These are phyloP conservation scores for Drusus annulatus DNA, from an alignment of 1,140 invertebrate species.

Conservation along the genomic window DNA sequence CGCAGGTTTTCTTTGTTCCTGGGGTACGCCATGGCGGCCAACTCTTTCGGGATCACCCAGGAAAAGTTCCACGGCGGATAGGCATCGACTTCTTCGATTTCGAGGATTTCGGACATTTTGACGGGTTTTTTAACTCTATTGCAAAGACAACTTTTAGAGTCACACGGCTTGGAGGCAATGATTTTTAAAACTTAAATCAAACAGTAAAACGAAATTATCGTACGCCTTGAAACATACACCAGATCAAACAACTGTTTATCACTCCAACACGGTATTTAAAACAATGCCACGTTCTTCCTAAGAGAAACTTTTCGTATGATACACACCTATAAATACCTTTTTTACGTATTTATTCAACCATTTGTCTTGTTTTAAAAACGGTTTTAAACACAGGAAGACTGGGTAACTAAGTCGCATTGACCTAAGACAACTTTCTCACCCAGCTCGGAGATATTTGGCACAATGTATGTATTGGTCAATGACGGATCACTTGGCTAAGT, in stretches of 20 bases:
- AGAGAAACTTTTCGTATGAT: no score
- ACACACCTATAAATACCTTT: no score
- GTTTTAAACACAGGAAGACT: neutral
- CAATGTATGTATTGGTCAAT: neutral
- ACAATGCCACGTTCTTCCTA: no score
- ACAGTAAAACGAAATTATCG: no score
- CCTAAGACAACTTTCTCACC: neutral
- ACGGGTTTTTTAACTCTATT: no score
- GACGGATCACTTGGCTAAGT: neutral
- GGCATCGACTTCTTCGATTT: constrained; percentile 62
- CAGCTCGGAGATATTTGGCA: constrained; percentile 1
- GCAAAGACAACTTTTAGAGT: no score
- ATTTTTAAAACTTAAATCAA: no score
- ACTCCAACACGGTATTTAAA: no score
- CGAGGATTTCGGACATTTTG: constrained; percentile 62
- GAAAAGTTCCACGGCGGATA: constrained; percentile 76
- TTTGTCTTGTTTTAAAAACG: neutral
- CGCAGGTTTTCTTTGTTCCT: constrained; percentile 68
- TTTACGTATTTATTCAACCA: no score
- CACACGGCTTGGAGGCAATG: no score
- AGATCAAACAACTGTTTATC: no score
- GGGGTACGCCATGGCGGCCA: constrained; percentile 75
- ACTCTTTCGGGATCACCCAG: constrained; percentile 73
- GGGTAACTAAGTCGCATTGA: neutral
- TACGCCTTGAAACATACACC: no score